phyloP scores from a whole-genome alignment of 2,888 invertebrate species.

The Reticulitermes lucifugus region DNA sequence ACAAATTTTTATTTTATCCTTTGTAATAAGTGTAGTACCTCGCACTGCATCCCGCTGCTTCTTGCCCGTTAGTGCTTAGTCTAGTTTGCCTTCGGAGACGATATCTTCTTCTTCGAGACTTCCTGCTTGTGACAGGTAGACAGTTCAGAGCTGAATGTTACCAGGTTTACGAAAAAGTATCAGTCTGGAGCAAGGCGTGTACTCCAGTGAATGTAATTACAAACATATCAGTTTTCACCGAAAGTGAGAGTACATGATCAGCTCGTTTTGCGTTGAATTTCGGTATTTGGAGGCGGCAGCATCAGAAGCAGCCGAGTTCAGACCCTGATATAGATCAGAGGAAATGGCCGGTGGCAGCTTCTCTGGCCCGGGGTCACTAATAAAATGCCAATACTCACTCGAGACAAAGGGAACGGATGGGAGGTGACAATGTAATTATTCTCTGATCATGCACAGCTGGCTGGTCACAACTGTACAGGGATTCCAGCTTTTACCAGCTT shows the following conservation, averaged over 20 bases:
- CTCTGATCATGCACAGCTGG: slow-evolving; percentile 44
- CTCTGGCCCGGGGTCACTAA: slow-evolving; percentile 33
- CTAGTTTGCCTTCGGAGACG: too few relatives aligned
- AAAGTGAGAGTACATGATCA: slow-evolving; percentile 6
- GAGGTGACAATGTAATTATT: slow-evolving; percentile 49
- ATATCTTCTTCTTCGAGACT: too few relatives aligned
- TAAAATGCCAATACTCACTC: slow-evolving; percentile 31
- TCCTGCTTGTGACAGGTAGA: too few relatives aligned
- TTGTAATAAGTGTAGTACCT: too few relatives aligned
- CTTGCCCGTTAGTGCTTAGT: too few relatives aligned
- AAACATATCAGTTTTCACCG: not conserved
- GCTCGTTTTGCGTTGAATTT: slow-evolving; percentile 26
- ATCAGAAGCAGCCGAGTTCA: not conserved
- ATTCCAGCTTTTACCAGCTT: not conserved
- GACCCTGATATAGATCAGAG: slow-evolving; percentile 28
- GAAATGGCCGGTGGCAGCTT: slow-evolving; percentile 26
- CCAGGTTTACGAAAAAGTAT: too few relatives aligned
- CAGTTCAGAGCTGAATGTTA: too few relatives aligned
- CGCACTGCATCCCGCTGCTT: too few relatives aligned
- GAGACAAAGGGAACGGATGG: slow-evolving; percentile 39
- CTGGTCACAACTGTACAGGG: slow-evolving; percentile 32
- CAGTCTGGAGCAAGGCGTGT: too few relatives aligned
- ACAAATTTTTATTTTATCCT: too few relatives aligned
- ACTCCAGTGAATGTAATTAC: too few relatives aligned
- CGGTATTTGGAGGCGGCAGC: slow-evolving; percentile 16